phyloP scores from a whole-genome alignment of 2,113 vertebrate genomes.

The Phylloscopus trochilus region DNA sequence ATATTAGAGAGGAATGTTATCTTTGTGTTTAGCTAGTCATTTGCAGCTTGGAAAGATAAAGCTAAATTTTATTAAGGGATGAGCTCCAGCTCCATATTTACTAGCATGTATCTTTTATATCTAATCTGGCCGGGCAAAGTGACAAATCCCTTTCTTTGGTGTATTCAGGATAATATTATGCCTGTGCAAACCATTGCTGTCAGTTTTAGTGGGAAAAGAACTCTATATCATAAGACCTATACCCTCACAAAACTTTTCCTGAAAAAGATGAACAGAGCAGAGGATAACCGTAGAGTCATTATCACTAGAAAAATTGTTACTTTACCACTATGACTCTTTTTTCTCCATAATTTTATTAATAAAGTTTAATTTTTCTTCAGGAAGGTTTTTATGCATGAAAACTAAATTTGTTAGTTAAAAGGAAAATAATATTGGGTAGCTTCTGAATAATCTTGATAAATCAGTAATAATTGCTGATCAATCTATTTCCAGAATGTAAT shows the following conservation, averaged over 20 bases:
- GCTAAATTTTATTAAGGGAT: not conserved
- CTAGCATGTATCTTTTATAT: not conserved
- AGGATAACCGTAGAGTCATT: not conserved
- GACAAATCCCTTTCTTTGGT: not conserved
- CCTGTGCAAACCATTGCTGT: not conserved
- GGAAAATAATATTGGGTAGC: not conserved
- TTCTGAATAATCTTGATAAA: not conserved
- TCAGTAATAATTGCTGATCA: not conserved
- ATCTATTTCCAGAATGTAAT: not conserved
- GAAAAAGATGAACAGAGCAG: not conserved
- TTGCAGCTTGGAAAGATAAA: not conserved
- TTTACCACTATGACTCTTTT: not conserved
- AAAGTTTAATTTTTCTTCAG: not conserved
- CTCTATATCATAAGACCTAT: not conserved
- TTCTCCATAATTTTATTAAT: not conserved
- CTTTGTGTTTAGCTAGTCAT: constrained; percentile 2
- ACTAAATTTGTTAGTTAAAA: not conserved
- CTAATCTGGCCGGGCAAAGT: not conserved
- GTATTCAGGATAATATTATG: not conserved
- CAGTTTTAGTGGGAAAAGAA: not conserved
- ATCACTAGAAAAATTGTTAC: not conserved
- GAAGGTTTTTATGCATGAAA: not conserved
- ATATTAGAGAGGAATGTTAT: not conserved
- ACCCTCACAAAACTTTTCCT: not conserved
- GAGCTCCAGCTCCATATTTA: not conserved